Conservation (phyloP, 2,888 invertebrate species). For the Acrobasis consociella region DNA sequence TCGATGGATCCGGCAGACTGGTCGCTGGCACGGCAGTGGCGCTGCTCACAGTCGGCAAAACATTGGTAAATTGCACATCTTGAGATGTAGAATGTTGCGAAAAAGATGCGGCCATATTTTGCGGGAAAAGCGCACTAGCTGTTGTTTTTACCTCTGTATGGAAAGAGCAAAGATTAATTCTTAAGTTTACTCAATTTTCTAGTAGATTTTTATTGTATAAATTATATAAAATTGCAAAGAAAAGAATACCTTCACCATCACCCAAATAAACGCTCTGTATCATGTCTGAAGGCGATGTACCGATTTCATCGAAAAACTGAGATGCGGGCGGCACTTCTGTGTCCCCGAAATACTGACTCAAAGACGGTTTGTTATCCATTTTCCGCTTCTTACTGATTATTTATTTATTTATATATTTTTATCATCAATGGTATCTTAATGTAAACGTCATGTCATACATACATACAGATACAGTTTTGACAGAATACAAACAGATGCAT, state of each 20-base stretch:
- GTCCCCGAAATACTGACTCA: constrained; percentile 83
- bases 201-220: neutral
- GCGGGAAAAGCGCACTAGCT: neutral
- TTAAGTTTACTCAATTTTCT: neutral
- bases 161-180: neutral
- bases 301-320: constrained; percentile 78
- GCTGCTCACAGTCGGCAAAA: constrained; percentile 65
- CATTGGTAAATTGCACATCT: constrained; percentile 60
- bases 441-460: neutral
- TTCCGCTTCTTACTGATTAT: constrained; percentile 37
- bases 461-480: too few relatives aligned
- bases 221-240: constrained; percentile 18
- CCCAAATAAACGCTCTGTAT: constrained; percentile 75
- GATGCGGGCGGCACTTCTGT: constrained; percentile 68
- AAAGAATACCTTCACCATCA: constrained; percentile 57
- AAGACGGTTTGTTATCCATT: constrained; percentile 78
- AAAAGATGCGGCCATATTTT: constrained; percentile 59
- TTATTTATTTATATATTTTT: constrained; percentile 22
- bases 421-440: neutral
- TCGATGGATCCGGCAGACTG: constrained; percentile 74
- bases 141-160: constrained; percentile 14
- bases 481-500: too few relatives aligned
- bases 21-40: constrained; percentile 63
- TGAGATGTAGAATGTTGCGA: constrained; percentile 51
- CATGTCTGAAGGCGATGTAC: constrained; percentile 75